Evolutionary conservation across 2,797 vertebrate species (phyloP).

Genomic region (Ambastaia sidthimunki): DNA sequence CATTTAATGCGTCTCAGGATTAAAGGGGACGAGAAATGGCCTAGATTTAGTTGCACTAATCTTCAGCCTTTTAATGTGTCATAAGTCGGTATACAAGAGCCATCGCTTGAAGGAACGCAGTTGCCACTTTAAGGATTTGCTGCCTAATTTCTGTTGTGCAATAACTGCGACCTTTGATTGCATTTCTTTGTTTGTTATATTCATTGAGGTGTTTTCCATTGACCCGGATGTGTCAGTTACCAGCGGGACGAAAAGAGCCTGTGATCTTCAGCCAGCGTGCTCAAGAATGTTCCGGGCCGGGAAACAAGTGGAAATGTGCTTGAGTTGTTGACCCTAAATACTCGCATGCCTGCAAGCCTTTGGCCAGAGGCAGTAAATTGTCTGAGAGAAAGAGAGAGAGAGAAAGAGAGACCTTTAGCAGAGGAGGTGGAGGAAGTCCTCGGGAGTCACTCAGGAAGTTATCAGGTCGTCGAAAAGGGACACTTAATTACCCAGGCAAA

Average conservation of each 20-base stretch:
- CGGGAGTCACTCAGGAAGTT: slow-evolving; percentile 76
- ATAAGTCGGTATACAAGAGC: slow-evolving; percentile 19
- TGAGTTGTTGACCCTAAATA: slow-evolving; percentile 2
- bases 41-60: slow-evolving; percentile 59
- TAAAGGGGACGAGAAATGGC: slow-evolving; percentile 64
- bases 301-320: slow-evolving; percentile 20
- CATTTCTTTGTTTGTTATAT: slow-evolving; percentile 52
- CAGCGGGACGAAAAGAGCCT: slow-evolving; percentile 19
- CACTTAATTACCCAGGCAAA: slow-evolving; percentile 71
- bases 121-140: slow-evolving; percentile 53
- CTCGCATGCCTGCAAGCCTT: background rate
- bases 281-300: slow-evolving; percentile 41
- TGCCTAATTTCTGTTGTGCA: slow-evolving; percentile 37
- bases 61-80: slow-evolving; percentile 46
- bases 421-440: slow-evolving; percentile 60
- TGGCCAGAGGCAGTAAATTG: slow-evolving; percentile 28
- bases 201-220: slow-evolving; percentile 44
- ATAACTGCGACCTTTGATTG: slow-evolving; percentile 27
- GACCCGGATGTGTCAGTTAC: slow-evolving; percentile 41
- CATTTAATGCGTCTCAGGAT: slow-evolving; percentile 74
- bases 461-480: slow-evolving; percentile 65
- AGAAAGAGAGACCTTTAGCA: slow-evolving; percentile 8
- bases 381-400: slow-evolving; percentile 18
- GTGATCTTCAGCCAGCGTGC: slow-evolving; percentile 44
- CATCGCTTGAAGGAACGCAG: slow-evolving; percentile 28